phyloP scores from a whole-genome alignment of 1,140 invertebrate species.

The Procambarus clarkii region DNA sequence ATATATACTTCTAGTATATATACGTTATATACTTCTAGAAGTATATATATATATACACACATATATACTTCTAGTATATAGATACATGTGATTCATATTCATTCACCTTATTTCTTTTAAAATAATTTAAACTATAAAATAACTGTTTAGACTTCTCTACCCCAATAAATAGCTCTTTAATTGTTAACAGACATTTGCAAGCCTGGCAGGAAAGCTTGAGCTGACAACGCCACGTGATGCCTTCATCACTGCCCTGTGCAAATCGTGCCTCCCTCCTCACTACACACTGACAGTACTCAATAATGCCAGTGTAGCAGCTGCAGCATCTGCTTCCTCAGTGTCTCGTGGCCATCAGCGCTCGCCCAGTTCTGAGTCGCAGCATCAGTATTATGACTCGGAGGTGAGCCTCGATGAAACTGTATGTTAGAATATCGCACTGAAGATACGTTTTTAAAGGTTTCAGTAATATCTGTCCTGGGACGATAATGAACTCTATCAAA shows the following conservation, averaged over 20 bases:
- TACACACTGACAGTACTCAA: conserved; percentile 94
- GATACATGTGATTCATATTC: too few relatives aligned
- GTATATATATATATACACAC: too few relatives aligned
- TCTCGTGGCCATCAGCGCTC: conserved; percentile 57
- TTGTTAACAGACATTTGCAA: conserved; percentile 85
- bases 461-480: background rate
- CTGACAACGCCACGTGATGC: conserved; percentile 89
- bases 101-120: too few relatives aligned
- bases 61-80: too few relatives aligned
- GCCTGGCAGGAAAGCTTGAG: conserved; percentile 85
- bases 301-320: conserved; percentile 66
- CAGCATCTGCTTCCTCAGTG: conserved; percentile 48
- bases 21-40: too few relatives aligned
- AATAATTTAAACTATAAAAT: too few relatives aligned
- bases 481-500: background rate
- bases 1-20: too few relatives aligned
- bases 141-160: too few relatives aligned
- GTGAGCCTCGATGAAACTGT: background rate
- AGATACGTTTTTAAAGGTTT: background rate
- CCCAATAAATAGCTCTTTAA: background rate
- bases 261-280: conserved; percentile 94
- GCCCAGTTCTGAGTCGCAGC: conserved; percentile 51
- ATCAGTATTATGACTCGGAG: conserved; percentile 64
- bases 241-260: conserved; percentile 94
- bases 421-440: background rate